phyloP scores from a whole-genome alignment of 35 echinoderm and acorn worm species.

The Apostichopus parvimensis region DNA sequence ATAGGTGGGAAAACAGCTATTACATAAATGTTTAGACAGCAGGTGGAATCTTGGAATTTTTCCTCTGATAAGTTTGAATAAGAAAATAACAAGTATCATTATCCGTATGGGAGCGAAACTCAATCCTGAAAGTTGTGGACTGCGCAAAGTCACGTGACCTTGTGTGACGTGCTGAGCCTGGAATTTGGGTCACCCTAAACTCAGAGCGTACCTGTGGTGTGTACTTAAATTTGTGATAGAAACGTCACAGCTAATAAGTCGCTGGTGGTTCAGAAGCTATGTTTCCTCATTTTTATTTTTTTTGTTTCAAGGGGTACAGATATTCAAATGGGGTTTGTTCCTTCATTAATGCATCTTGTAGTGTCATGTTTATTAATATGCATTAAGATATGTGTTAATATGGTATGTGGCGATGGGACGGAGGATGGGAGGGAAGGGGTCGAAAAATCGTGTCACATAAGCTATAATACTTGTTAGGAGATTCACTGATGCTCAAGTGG shows the following conservation, averaged over 20 bases:
- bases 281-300: background rate
- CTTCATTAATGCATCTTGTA: too few species aligned
- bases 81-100: background rate
- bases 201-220: background rate
- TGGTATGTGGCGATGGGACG: too few species aligned
- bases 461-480: too few species aligned
- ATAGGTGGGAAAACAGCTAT: background rate
- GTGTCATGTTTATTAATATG: too few species aligned
- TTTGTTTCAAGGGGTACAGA: too few species aligned
- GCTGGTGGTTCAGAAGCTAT: background rate
- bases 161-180: background rate
- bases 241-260: background rate
- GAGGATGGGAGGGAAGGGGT: too few species aligned
- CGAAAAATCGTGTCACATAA: too few species aligned
- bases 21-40: constrained; percentile 1
- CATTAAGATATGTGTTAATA: too few species aligned
- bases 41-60: background rate
- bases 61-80: background rate
- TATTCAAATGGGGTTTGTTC: too few species aligned
- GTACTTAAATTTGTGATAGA: background rate
- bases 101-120: background rate
- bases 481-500: too few species aligned
- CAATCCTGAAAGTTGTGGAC: background rate
- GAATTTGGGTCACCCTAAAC: background rate
- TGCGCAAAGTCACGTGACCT: background rate